Evolutionary conservation across 2,797 vertebrate species (phyloP).

Genomic region (Prunella strophiata): DNA sequence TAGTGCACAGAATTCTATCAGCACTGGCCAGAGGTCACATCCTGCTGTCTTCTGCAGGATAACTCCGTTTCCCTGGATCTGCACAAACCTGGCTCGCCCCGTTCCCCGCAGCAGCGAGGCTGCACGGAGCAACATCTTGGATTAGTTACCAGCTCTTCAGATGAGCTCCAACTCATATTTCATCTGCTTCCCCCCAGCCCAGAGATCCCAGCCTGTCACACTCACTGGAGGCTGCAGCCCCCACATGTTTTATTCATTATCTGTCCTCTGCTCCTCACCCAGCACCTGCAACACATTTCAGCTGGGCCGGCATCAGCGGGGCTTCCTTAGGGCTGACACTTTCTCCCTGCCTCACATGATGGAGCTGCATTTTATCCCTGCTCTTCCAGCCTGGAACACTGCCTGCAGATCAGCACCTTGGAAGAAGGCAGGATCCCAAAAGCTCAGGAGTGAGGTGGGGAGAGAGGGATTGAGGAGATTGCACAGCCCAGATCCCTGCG

Average conservation of each 20-base stretch:
- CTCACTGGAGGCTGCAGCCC: slow-evolving; percentile 57
- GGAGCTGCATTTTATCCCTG: background rate
- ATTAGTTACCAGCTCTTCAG: slow-evolving; percentile 69
- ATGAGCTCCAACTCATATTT: slow-evolving; percentile 77
- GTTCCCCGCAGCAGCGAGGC: background rate
- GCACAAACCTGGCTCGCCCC: slow-evolving; percentile 2
- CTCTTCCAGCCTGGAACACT: background rate
- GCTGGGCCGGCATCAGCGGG: background rate
- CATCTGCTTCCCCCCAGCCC: slow-evolving; percentile 52
- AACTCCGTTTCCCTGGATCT: background rate
- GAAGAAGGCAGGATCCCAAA: background rate
- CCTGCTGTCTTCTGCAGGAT: slow-evolving; percentile 59
- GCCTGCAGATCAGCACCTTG: slow-evolving; percentile 9
- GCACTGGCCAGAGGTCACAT: slow-evolving; percentile 55
- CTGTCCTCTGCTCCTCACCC: slow-evolving; percentile 62
- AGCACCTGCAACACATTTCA: slow-evolving; percentile 75
- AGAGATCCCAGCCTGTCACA: slow-evolving; percentile 66
- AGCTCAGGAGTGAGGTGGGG: background rate
- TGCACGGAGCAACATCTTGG: slow-evolving; percentile 65
- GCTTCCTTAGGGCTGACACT: slow-evolving; percentile 40
- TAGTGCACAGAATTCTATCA: background rate
- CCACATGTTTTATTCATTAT: slow-evolving; percentile 78
- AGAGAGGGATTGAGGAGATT: background rate
- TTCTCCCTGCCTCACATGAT: slow-evolving; percentile 18
- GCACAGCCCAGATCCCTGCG: rapidly evolving